Percentiles rank a stretch among this genome's conserved stretches.
Evolutionary conservation across 2,797 vertebrate species (phyloP).

Genomic region (Characodon lateralis): DNA sequence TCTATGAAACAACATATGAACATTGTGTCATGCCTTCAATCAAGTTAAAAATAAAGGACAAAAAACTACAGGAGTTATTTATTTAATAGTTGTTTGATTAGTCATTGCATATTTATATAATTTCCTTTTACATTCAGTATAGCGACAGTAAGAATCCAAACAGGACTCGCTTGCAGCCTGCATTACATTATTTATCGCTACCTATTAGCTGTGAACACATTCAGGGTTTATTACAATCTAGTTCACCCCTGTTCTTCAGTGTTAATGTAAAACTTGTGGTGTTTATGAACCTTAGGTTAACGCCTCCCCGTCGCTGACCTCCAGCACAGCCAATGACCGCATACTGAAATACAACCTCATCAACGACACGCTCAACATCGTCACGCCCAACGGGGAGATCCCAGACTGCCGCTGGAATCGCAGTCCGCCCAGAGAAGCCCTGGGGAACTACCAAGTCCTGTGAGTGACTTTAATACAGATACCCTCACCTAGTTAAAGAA

Average conservation of each 20-base stretch:
- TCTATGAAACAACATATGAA: not conserved
- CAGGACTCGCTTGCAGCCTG: conserved; percentile 9
- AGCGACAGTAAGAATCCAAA: conserved; percentile 26
- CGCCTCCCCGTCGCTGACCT: conserved; percentile 95
- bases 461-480: conserved; percentile 78
- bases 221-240: not conserved
- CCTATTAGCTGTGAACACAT: not conserved
- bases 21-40: not conserved
- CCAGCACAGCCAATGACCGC: conserved; percentile 97
- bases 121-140: conserved; percentile 46
- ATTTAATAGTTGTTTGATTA: conserved; percentile 3
- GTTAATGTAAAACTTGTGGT: not conserved
- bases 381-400: conserved; percentile 92
- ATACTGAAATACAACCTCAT: conserved; percentile 99
- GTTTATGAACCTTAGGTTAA: conserved; percentile 85
- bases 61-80: not conserved
- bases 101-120: not conserved
- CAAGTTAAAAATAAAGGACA: not conserved
- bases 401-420: conserved; percentile 97
- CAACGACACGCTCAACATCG: conserved; percentile 97
- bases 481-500: not conserved
- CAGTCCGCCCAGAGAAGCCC: conserved; percentile 89
- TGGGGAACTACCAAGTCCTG: conserved; percentile 96
- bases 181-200: conserved; percentile 7
- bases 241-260: not conserved